Conservation (phyloP, 2,113 vertebrate species). For the Uria aalge region DNA sequence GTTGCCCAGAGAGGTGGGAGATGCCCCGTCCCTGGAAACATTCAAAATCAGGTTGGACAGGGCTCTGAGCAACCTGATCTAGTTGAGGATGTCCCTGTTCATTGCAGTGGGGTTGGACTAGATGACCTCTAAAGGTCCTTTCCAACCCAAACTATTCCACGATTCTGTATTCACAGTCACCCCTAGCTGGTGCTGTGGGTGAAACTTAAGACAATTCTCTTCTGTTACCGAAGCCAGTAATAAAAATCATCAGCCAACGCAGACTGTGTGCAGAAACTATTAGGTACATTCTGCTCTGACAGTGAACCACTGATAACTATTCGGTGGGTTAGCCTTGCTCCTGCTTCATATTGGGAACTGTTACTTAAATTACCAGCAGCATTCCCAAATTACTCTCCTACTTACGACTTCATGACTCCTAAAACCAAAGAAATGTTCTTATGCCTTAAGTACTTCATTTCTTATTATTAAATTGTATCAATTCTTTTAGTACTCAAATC, state of each 20-base stretch:
- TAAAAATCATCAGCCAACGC: neutral
- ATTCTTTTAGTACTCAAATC: neutral
- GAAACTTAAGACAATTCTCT: neutral
- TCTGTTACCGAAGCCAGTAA: neutral
- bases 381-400: neutral
- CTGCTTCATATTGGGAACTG: neutral
- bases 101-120: neutral
- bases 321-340: fast-evolving
- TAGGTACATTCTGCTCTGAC: neutral
- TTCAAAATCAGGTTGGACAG: neutral
- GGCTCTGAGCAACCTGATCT: neutral
- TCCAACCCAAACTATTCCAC: neutral
- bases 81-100: neutral
- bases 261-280: neutral
- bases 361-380: neutral
- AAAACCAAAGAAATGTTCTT: neutral
- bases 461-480: neutral
- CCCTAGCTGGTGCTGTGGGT: neutral
- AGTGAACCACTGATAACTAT: neutral
- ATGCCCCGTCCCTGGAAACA: neutral
- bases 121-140: neutral
- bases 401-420: neutral
- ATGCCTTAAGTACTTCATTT: neutral
- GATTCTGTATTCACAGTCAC: neutral
- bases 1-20: neutral